Conservation (phyloP, 2,888 invertebrate genomes). For the Tromatobia lineatoria region DNA sequence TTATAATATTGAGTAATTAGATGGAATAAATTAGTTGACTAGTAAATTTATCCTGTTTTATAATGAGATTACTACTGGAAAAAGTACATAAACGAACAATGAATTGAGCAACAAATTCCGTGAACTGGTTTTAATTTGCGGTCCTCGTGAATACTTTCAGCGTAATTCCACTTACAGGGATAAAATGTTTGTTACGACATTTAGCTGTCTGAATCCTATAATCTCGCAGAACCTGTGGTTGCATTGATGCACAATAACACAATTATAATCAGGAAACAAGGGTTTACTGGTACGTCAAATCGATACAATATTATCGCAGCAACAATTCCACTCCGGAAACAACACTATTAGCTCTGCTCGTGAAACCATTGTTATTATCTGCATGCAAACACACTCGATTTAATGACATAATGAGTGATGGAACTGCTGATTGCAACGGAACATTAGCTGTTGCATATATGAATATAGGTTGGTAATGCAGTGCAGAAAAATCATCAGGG, state of each 20-base stretch:
- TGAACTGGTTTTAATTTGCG: not conserved
- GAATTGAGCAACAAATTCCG: not conserved
- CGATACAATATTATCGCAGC: constrained; percentile 39
- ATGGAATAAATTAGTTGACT: not conserved
- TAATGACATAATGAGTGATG: constrained; percentile 12
- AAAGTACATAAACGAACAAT: not conserved
- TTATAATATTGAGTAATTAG: not conserved
- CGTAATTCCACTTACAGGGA: not conserved
- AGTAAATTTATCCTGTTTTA: not conserved
- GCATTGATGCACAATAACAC: constrained; percentile 7
- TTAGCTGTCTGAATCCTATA: not conserved
- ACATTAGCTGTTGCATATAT: not conserved
- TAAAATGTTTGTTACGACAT: not conserved
- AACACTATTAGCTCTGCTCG: constrained; percentile 30
- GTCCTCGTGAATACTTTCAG: not conserved
- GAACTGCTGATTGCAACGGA: constrained; percentile 12
- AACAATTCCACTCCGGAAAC: constrained; percentile 50
- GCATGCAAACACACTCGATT: constrained; percentile 12
- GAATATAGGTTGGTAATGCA: not conserved
- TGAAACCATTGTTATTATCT: constrained; percentile 21
- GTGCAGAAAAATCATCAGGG: not conserved
- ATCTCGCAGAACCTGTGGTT: not conserved
- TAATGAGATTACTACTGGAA: not conserved
- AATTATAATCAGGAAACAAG: constrained; percentile 12
- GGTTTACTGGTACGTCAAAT: not conserved